Percentiles rank a stretch among this genome's conserved stretches.
These are phyloP conservation scores for Lithobates pipiens DNA, from an alignment of 2,797 vertebrate genomes.

Conservation along the genomic window DNA sequence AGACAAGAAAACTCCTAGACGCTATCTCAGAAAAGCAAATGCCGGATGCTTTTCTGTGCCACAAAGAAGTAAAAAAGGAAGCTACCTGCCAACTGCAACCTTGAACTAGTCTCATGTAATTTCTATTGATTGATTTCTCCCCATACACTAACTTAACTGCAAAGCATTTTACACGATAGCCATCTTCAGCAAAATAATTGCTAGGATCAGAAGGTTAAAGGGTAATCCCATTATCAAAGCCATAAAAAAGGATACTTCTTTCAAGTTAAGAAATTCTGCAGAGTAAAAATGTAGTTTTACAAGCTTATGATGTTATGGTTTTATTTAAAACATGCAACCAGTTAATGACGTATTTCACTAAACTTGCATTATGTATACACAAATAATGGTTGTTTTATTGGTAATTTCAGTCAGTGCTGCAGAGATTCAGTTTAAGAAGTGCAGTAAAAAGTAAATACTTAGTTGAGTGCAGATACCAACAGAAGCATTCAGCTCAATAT, in stretches of 20 bases:
- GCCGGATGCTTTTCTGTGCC: not conserved
- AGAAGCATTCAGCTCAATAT: too few species aligned
- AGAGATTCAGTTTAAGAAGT: too few species aligned
- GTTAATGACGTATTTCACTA: too few species aligned
- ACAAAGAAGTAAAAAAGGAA: too few species aligned
- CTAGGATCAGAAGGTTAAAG: constrained; percentile 12
- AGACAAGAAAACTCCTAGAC: too few species aligned
- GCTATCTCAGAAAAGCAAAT: too few species aligned
- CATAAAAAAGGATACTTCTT: constrained; percentile 11
- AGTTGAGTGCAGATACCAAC: too few species aligned
- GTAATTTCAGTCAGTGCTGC: too few species aligned
- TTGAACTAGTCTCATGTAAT: not conserved
- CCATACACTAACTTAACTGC: not conserved
- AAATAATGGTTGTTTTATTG: too few species aligned
- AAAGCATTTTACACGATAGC: constrained; percentile 1
- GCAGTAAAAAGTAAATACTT: too few species aligned
- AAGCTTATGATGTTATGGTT: not conserved
- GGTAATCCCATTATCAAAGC: constrained; percentile 22
- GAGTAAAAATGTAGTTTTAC: not conserved
- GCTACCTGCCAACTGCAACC: too few species aligned
- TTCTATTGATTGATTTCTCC: not conserved
- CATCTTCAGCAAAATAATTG: constrained; percentile 18
- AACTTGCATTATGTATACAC: too few species aligned
- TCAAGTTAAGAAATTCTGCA: not conserved
- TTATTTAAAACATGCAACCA: not conserved